Base-by-base conservation (phyloP, 2,113 vertebrate genomes). In the Entomyzon cyanotis region DNA sequence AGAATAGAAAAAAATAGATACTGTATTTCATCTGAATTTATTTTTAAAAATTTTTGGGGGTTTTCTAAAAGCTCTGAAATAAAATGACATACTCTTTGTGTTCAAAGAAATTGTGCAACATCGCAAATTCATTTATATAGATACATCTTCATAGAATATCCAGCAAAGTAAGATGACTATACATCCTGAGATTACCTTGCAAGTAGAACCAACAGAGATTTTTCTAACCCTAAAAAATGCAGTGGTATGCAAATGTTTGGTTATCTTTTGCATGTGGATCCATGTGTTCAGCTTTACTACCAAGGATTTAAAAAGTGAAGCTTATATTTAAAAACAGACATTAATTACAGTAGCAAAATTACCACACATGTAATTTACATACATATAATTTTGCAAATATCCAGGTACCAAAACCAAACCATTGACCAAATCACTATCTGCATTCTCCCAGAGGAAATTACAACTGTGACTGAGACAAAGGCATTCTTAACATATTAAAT, bases 11-110 rank as follows among this genome's bases (percentile, higher is more conserved):
- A 76, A 83, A 92, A 87, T 8, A 82, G 49, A 59, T 28, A 70
- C 12, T 67, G 30, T 25, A 60, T 68, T 74, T 60, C 5, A 42
- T 41, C 19, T 35, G 27, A 41, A 20, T 62, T 74, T 27, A 10
- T 42, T 81, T 87, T 59, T 19, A 12, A 0, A 56, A 56, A 77
- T 9, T 35, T 82, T 53, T 5, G 0, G 0, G 6, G 35, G 79
- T 91, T 79, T 46, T 79, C 9, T 41, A 44, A 55, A 58, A 76
- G 9, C 27, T 52, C 21, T 53, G 14, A 31, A 84, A 63, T 31
- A 68, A 80, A 76, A 44, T 49, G 0, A 25, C 0, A 0, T 19
- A 28, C 18, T 68, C 11, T 13, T 64, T 37, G 25, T 46, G 10
- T 81, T 46, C 73, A 60, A 76, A 90, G 15, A 15, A 44, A 28